phyloP scores from a whole-genome alignment of 2,888 invertebrate genomes.

The Megastigmus dorsalis region DNA sequence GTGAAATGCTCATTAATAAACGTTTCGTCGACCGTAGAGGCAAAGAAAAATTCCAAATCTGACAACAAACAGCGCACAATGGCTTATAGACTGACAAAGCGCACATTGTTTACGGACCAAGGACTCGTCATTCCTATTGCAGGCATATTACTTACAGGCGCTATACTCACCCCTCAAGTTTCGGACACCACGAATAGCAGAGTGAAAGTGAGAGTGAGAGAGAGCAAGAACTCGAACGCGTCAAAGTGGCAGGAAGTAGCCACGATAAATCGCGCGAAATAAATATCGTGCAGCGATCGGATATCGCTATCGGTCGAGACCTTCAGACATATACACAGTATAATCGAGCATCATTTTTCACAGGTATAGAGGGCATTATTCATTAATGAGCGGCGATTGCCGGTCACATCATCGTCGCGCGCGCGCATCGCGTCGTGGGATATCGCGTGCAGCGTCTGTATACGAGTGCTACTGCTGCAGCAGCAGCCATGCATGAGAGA shows the following conservation, averaged over 20 bases:
- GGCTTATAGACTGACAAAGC: background rate
- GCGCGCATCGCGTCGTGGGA: too few relatives aligned
- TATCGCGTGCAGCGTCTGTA: too few relatives aligned
- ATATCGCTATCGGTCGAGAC: background rate
- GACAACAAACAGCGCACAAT: conserved; percentile 7
- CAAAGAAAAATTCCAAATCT: background rate
- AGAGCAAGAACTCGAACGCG: conserved; percentile 1
- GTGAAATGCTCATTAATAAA: conserved; percentile 37
- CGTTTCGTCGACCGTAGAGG: conserved; percentile 3
- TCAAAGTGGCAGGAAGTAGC: background rate
- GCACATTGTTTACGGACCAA: too few relatives aligned
- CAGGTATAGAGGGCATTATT: conserved; percentile 25
- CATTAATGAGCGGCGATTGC: conserved; percentile 56
- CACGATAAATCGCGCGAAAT: conserved; percentile 35
- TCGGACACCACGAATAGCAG: too few relatives aligned
- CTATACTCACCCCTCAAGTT: too few relatives aligned
- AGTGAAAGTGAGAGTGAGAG: too few relatives aligned
- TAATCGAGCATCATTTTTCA: conserved; percentile 45
- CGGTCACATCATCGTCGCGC: conserved; percentile 66
- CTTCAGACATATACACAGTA: too few relatives aligned
- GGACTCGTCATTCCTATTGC: too few relatives aligned
- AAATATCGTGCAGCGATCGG: conserved; percentile 25
- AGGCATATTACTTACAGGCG: too few relatives aligned
- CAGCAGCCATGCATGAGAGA: conserved; percentile 15
- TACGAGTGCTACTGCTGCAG: too few relatives aligned